Evolutionary conservation across 2,113 vertebrate species (phyloP).

Genomic region (Sturnira hondurensis): DNA sequence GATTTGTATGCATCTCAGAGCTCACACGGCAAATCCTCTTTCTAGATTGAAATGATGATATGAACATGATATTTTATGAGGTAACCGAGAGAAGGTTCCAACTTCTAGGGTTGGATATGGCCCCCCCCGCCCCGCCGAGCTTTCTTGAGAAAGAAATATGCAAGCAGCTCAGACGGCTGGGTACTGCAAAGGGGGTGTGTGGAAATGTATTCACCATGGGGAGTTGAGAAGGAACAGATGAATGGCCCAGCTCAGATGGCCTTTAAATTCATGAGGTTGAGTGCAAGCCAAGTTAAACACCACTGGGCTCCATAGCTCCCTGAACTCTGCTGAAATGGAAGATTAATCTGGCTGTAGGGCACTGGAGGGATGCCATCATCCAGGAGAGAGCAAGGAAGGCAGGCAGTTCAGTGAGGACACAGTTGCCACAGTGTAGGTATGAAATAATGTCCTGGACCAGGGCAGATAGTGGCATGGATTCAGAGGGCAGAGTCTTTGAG

Average conservation of each 20-base stretch:
- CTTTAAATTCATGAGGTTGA: not conserved
- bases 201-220: not conserved
- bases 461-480: not conserved
- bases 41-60: constrained; percentile 73
- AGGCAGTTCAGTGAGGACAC: fast-evolving
- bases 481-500: not conserved
- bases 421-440: not conserved
- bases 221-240: not conserved
- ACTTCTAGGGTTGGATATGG: constrained; percentile 19
- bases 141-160: constrained; percentile 49
- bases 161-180: not conserved
- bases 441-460: too few species aligned
- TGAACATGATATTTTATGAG: constrained; percentile 71
- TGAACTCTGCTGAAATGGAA: not conserved
- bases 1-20: constrained; percentile 69
- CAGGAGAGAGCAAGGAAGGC: not conserved
- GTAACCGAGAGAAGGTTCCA: constrained; percentile 58
- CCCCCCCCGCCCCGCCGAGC: not conserved
- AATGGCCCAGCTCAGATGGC: not conserved
- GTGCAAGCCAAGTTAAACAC: not conserved
- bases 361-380: not conserved
- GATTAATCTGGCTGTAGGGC: not conserved
- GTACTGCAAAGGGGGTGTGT: not conserved
- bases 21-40: constrained; percentile 56
- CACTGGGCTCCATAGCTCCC: not conserved